Conservation (phyloP, 1,140 invertebrate species). For the Leptinotarsa lineolata region DNA sequence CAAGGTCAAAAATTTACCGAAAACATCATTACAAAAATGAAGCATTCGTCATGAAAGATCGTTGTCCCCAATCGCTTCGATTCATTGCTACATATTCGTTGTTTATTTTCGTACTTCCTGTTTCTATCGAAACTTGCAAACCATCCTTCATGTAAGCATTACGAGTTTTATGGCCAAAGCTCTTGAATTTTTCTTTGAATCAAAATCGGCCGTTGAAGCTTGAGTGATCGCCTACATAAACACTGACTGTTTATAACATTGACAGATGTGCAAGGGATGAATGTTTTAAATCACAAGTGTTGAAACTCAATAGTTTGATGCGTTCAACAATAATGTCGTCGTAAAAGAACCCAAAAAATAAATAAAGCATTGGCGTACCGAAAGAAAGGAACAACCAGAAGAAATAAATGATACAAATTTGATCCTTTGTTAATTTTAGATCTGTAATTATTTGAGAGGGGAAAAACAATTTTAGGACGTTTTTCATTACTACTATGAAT, state of each 20-base stretch:
- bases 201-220: background rate
- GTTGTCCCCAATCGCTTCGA: background rate
- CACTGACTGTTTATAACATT: conserved; percentile 1
- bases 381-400: too few relatives aligned
- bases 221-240: background rate
- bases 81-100: background rate
- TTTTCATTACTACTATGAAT: too few relatives aligned
- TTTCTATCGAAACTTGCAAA: background rate
- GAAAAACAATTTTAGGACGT: too few relatives aligned
- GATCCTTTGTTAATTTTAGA: too few relatives aligned
- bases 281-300: background rate
- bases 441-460: too few relatives aligned
- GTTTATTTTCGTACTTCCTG: background rate
- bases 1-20: too few relatives aligned
- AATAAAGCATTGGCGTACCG: background rate
- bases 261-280: background rate
- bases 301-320: background rate
- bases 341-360: background rate
- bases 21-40: too few relatives aligned
- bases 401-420: too few relatives aligned
- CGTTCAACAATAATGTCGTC: background rate
- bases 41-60: background rate
- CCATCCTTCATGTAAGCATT: background rate
- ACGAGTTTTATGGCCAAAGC: background rate
- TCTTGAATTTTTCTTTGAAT: background rate